Evolutionary conservation across 1,140 invertebrate species (phyloP).

Genomic region (Euschistus heros): DNA sequence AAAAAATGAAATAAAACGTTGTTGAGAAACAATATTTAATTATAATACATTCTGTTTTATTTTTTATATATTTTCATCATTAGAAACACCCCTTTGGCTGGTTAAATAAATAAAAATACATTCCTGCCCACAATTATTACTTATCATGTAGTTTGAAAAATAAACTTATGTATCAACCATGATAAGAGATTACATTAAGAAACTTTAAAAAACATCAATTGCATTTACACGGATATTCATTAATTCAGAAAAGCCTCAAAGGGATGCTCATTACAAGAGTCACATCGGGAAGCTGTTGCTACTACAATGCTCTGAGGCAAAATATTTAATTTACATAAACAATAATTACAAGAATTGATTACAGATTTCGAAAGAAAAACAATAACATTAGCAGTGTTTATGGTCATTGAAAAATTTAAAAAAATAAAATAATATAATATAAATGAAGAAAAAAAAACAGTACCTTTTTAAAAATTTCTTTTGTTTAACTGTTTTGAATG

Average conservation of each 20-base stretch:
- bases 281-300: no score
- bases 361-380: no score
- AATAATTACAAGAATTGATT: no score
- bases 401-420: no score
- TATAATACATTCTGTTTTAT: slow-evolving; percentile 10
- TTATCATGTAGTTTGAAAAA: neutral
- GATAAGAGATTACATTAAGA: neutral
- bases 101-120: neutral
- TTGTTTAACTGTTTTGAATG: neutral
- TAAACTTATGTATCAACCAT: neutral
- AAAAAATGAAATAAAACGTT: neutral
- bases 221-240: neutral
- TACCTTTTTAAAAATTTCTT: no score
- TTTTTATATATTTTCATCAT: neutral
- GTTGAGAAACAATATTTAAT: slow-evolving; percentile 12
- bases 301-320: no score
- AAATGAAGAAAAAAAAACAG: no score
- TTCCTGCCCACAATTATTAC: neutral
- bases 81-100: slow-evolving; percentile 18
- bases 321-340: no score
- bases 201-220: neutral
- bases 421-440: no score
- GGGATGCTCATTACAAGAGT: no score
- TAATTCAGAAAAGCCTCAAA: neutral
- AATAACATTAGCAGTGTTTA: no score